Conservation (phyloP, 2,888 invertebrate species). For the Idaea aversata region DNA sequence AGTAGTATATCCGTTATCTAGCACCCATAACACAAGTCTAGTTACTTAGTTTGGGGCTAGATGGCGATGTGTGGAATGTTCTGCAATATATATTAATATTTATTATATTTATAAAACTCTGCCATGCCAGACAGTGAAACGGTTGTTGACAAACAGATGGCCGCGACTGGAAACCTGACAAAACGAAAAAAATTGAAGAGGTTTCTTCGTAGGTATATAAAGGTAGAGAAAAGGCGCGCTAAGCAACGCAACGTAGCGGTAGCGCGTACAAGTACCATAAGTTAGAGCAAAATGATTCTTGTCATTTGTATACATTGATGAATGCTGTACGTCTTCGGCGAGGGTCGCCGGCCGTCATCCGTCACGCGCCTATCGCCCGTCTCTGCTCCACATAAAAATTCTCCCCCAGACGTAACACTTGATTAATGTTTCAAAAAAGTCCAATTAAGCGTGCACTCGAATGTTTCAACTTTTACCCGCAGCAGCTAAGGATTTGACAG, state of each 20-base stretch:
- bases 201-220: not conserved
- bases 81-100: no score
- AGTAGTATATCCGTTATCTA: no score
- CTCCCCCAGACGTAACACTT: conserved; percentile 66
- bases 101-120: no score
- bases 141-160: no score
- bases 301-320: conserved; percentile 46
- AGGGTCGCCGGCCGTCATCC: conserved; percentile 48
- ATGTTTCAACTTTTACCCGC: conserved; percentile 65
- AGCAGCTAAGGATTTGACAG: conserved; percentile 26
- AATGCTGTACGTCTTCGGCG: conserved; percentile 58
- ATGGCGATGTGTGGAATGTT: no score
- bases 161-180: not conserved
- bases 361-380: conserved; percentile 60
- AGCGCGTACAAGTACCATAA: not conserved
- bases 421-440: conserved; percentile 77
- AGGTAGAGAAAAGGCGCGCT: not conserved
- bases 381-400: conserved; percentile 64
- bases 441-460: conserved; percentile 71
- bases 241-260: not conserved
- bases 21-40: no score
- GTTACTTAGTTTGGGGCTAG: no score
- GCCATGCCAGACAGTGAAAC: no score
- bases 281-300: not conserved
- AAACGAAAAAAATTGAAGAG: not conserved